phyloP scores from a whole-genome alignment of 1,140 invertebrate species.

The Rhyacophila brunnea region DNA sequence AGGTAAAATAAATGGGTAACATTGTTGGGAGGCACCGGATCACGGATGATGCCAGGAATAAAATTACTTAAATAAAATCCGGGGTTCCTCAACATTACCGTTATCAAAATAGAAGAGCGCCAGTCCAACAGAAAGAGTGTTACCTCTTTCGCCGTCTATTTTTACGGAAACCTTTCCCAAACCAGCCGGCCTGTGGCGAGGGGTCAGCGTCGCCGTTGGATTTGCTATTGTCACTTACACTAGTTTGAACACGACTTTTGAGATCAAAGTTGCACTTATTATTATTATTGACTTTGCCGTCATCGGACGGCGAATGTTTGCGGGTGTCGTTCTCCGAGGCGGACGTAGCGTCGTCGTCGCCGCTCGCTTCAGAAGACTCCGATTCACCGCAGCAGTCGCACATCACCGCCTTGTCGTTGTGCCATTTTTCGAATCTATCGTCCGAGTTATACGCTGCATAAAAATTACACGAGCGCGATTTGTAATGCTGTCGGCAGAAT shows the following conservation, averaged over 20 bases:
- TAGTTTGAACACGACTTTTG: constrained; percentile 37
- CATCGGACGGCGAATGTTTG: constrained; percentile 29
- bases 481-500: constrained; percentile 57
- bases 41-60: too few species aligned
- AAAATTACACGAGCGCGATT: constrained; percentile 55
- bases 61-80: too few species aligned
- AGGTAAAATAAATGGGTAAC: too few species aligned
- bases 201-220: constrained; percentile 31
- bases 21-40: too few species aligned
- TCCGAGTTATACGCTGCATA: constrained; percentile 48
- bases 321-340: constrained; percentile 31
- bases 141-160: constrained; percentile 43
- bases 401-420: constrained; percentile 52
- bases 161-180: constrained; percentile 59
- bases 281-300: constrained; percentile 25
- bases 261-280: constrained; percentile 36
- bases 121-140: constrained; percentile 15
- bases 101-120: too few species aligned
- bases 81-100: too few species aligned
- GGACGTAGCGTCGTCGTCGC: constrained; percentile 44
- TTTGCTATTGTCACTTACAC: constrained; percentile 23
- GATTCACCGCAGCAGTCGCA: constrained; percentile 61
- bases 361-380: constrained; percentile 43
- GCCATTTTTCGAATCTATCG: constrained; percentile 45
- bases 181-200: constrained; percentile 59